A percentile compares a stretch with the other conserved stretches of the same genome.
Evolutionary conservation across 2,888 invertebrate species (phyloP).

Genomic region (Rhabditoides inermis): DNA sequence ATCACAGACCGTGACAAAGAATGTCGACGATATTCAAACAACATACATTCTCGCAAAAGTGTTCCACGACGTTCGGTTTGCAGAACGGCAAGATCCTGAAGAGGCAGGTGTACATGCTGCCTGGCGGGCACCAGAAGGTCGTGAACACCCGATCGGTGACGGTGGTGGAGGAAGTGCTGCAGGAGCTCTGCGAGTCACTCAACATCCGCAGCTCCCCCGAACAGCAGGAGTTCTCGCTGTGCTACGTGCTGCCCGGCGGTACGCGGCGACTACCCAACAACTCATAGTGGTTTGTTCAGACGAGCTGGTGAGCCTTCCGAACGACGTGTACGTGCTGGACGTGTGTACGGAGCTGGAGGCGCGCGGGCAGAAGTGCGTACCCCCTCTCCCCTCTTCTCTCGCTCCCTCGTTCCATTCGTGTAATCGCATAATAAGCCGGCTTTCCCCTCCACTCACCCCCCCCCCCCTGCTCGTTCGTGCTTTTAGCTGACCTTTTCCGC

Average conservation of each 20-base stretch:
- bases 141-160: slow-evolving; percentile 89
- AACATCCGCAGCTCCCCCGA: slow-evolving; percentile 58
- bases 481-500: too few species aligned
- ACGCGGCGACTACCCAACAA: background rate
- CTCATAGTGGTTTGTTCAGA: slow-evolving; percentile 21
- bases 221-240: slow-evolving; percentile 90
- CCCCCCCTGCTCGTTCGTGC: too few species aligned
- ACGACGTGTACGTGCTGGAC: slow-evolving; percentile 49
- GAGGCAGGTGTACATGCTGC: slow-evolving; percentile 78
- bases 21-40: too few species aligned
- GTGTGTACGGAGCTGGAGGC: slow-evolving; percentile 49
- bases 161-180: slow-evolving; percentile 58
- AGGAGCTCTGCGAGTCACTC: slow-evolving; percentile 39
- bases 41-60: background rate
- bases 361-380: slow-evolving; percentile 81
- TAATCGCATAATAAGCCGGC: background rate
- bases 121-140: slow-evolving; percentile 81
- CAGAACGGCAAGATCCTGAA: slow-evolving; percentile 70
- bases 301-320: slow-evolving; percentile 37
- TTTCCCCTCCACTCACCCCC: too few species aligned
- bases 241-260: slow-evolving; percentile 53
- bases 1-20: background rate
- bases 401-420: slow-evolving; percentile 65
- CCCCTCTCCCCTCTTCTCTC: background rate
- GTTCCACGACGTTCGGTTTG: slow-evolving; percentile 23